phyloP scores from a whole-genome alignment of 1,140 invertebrate genomes.

The Leptoteleia sp. region DNA sequence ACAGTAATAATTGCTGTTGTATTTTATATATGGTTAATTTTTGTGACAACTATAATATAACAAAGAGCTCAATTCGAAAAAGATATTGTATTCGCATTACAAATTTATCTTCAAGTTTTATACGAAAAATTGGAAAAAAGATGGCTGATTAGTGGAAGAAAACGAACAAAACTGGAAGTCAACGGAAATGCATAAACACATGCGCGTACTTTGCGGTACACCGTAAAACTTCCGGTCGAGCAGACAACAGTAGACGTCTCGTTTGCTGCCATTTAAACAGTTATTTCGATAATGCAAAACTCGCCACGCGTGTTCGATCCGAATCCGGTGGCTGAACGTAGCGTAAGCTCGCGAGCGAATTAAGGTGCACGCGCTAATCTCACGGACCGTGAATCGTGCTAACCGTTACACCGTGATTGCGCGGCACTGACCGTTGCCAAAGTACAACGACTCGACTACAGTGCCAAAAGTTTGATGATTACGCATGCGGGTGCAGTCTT shows the following conservation, averaged over 20 bases:
- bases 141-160: neutral
- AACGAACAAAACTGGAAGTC: neutral
- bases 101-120: too few species aligned
- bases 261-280: constrained; percentile 3
- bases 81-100: too few species aligned
- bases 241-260: constrained; percentile 14
- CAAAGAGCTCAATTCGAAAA: too few species aligned
- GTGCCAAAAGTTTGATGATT: constrained; percentile 50
- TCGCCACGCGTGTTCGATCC: constrained; percentile 7
- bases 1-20: too few species aligned
- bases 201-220: constrained; percentile 32
- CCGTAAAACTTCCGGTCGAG: constrained; percentile 33
- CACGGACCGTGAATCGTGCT: constrained; percentile 63
- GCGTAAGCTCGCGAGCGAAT: too few species aligned
- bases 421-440: constrained; percentile 60
- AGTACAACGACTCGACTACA: constrained; percentile 61
- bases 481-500: too few species aligned
- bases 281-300: constrained; percentile 25
- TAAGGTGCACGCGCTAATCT: constrained; percentile 69
- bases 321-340: constrained; percentile 2
- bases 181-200: constrained; percentile 36
- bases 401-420: constrained; percentile 62
- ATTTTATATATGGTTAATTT: too few species aligned
- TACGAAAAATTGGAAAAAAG: too few species aligned
- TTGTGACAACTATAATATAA: too few species aligned